Percentiles rank a stretch among this genome's conserved stretches.
Evolutionary conservation across 2,888 invertebrate species (phyloP).

Genomic region (Diploptera punctata): DNA sequence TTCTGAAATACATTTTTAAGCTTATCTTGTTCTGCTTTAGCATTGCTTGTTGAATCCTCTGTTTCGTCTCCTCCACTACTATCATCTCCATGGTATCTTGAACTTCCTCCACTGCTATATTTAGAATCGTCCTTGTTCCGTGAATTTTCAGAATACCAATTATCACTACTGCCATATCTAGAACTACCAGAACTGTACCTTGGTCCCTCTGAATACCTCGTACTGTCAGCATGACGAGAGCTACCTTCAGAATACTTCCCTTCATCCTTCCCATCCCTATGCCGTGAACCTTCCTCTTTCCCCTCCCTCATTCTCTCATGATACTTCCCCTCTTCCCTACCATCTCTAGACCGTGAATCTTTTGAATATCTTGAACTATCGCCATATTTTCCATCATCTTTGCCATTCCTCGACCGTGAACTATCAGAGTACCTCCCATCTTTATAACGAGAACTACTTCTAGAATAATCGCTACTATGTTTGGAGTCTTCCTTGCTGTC

Average conservation of each 20-base stretch:
- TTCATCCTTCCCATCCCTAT: slow-evolving; percentile 33
- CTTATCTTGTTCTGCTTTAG: slow-evolving; percentile 31
- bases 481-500: slow-evolving; percentile 23
- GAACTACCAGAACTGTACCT: slow-evolving; percentile 25
- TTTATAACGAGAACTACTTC: slow-evolving; percentile 22
- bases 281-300: slow-evolving; percentile 19
- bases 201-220: slow-evolving; percentile 19
- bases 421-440: slow-evolving; percentile 32
- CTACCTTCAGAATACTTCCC: slow-evolving; percentile 26
- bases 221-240: slow-evolving; percentile 8
- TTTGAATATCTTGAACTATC: slow-evolving; percentile 30
- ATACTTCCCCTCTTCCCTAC: slow-evolving; percentile 28
- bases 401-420: slow-evolving; percentile 30
- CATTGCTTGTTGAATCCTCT: neutral
- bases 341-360: slow-evolving; percentile 25
- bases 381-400: slow-evolving; percentile 34
- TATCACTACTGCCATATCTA: slow-evolving; percentile 8
- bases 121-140: neutral
- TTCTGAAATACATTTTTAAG: slow-evolving; percentile 75
- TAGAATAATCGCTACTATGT: slow-evolving; percentile 21
- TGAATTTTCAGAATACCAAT: slow-evolving; percentile 12
- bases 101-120: slow-evolving; percentile 5
- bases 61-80: neutral
- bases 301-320: slow-evolving; percentile 20
- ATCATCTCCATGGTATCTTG: slow-evolving; percentile 17